Evolutionary conservation across 2,113 vertebrate genomes (phyloP).

Genomic region (Lota lota): DNA sequence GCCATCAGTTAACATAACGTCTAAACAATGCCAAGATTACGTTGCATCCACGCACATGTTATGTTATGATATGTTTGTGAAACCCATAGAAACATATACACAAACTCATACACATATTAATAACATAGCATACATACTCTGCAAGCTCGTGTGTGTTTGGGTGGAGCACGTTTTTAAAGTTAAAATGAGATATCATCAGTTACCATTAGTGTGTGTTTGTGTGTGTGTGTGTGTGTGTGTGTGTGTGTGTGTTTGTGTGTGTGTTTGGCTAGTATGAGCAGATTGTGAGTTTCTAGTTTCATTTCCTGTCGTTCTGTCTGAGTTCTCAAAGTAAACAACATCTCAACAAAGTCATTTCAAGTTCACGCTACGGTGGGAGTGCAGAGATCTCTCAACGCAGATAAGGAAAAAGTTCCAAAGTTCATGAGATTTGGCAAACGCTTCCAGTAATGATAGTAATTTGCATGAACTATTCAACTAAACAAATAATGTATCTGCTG

Average conservation of each 20-base stretch:
- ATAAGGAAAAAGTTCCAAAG: background rate
- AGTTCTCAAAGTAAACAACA: constrained; percentile 49
- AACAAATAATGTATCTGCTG: too few species aligned
- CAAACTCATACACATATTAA: background rate
- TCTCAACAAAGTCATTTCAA: constrained; percentile 41
- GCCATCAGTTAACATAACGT: too few species aligned
- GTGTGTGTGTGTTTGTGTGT: background rate
- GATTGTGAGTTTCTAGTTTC: constrained; percentile 49
- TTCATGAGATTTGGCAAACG: constrained; percentile 7
- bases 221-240: constrained; percentile 9
- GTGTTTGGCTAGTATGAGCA: constrained; percentile 18
- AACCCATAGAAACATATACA: constrained; percentile 21
- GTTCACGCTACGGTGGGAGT: constrained; percentile 35
- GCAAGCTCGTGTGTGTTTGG: background rate
- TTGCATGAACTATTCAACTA: too few species aligned
- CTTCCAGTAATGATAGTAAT: too few species aligned
- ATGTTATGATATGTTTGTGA: too few species aligned
- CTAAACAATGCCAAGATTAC: too few species aligned
- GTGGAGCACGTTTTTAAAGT: constrained; percentile 4
- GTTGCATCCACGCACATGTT: background rate
- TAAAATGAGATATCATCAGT: constrained; percentile 11
- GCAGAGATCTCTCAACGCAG: constrained; percentile 13
- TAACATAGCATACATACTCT: background rate
- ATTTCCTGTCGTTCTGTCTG: constrained; percentile 52
- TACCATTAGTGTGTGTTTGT: constrained; percentile 1